Evolutionary conservation across 1,140 invertebrate species (phyloP).

Genomic region (Drosophila truncata): DNA sequence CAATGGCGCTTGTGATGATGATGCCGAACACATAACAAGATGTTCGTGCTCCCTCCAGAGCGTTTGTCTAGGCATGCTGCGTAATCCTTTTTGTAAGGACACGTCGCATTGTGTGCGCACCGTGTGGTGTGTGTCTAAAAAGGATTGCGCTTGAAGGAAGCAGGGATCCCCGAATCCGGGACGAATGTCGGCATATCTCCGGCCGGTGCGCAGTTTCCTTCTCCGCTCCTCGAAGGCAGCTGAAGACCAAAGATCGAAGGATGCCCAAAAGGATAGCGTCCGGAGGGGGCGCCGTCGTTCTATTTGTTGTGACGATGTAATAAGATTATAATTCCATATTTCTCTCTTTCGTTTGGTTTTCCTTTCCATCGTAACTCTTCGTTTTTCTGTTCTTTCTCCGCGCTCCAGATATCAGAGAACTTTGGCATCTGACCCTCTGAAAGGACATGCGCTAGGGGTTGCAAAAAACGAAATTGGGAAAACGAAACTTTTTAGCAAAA

Average conservation of each 20-base stretch:
- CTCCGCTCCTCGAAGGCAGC: constrained; percentile 48
- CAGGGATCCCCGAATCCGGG: constrained; percentile 48
- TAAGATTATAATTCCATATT: constrained; percentile 83
- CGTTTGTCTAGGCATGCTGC: constrained; percentile 79
- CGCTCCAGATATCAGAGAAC: constrained; percentile 58
- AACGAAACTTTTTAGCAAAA: constrained; percentile 32
- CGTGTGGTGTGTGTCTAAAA: constrained; percentile 61
- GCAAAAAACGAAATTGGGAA: constrained; percentile 42
- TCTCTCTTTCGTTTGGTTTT: constrained; percentile 42
- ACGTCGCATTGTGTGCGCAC: constrained; percentile 61
- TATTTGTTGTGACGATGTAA: constrained; percentile 82
- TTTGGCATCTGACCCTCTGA: constrained; percentile 63
- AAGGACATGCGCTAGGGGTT: constrained; percentile 55
- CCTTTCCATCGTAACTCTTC: neutral
- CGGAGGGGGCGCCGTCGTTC: constrained; percentile 49
- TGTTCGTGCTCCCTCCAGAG: constrained; percentile 58
- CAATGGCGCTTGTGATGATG: constrained; percentile 33
- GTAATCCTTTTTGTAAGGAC: constrained; percentile 82
- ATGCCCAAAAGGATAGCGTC: constrained; percentile 53
- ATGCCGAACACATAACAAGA: constrained; percentile 67
- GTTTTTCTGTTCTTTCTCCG: constrained; percentile 38
- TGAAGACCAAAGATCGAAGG: constrained; percentile 73
- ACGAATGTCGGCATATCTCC: constrained; percentile 81
- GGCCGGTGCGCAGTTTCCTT: constrained; percentile 66
- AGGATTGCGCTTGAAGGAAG: constrained; percentile 68